Evolutionary conservation across 1,140 invertebrate species (phyloP).

Genomic region (Drosophila arawakana): DNA sequence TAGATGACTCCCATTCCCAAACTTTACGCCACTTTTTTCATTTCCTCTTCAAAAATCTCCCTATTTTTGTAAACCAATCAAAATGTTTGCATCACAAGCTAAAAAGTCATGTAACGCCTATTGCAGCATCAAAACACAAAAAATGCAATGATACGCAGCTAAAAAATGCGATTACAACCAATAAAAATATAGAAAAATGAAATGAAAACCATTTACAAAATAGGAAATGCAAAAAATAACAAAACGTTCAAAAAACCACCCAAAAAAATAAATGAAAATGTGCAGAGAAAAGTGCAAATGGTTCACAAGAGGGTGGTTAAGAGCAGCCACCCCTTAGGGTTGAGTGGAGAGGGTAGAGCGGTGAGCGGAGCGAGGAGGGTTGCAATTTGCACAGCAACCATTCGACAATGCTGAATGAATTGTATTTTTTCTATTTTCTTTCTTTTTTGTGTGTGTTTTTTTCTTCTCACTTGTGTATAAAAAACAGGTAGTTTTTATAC

Average conservation of each 20-base stretch:
- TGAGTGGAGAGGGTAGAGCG: too few species aligned
- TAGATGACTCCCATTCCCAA: too few species aligned
- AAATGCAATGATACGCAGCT: constrained; percentile 59
- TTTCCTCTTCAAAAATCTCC: background rate
- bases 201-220: background rate
- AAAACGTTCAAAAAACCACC: constrained; percentile 25
- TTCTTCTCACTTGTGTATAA: constrained; percentile 56
- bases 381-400: constrained; percentile 48
- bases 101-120: constrained; percentile 71
- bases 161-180: constrained; percentile 71
- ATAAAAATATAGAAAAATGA: constrained; percentile 63
- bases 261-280: constrained; percentile 41
- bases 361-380: constrained; percentile 45
- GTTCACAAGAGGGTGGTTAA: constrained; percentile 49
- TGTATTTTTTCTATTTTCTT: constrained; percentile 39
- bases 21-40: background rate
- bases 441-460: background rate
- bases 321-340: constrained; percentile 56
- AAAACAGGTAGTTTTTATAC: constrained; percentile 77
- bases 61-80: constrained; percentile 55
- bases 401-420: constrained; percentile 66
- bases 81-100: constrained; percentile 43
- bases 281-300: constrained; percentile 45
- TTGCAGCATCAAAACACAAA: constrained; percentile 48
- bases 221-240: constrained; percentile 21